phyloP scores from a whole-genome alignment of 2,888 invertebrate species.

The Drosophila rubida region DNA sequence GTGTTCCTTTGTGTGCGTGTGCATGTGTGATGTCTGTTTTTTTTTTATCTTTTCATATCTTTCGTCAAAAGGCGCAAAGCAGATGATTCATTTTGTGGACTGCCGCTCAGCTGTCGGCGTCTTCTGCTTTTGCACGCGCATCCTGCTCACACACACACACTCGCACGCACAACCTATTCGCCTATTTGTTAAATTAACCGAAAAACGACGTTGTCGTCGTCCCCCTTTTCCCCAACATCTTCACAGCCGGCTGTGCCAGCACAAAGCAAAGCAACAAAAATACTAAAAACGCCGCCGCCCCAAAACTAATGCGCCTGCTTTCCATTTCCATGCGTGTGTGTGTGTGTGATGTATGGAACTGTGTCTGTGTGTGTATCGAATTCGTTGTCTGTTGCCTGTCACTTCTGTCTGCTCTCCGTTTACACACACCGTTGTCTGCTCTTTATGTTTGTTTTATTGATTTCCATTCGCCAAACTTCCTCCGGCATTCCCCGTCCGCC shows the following conservation, averaged over 20 bases:
- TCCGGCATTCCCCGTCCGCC: background rate
- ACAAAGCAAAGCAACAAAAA: constrained; percentile 23
- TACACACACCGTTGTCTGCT: constrained; percentile 14
- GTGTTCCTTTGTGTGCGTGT: constrained; percentile 18
- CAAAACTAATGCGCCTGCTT: constrained; percentile 44
- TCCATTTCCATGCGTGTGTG: constrained; percentile 49
- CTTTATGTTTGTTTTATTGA: constrained; percentile 71
- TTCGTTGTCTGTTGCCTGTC: constrained; percentile 41
- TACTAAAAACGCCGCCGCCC: constrained; percentile 29
- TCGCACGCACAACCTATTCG: constrained; percentile 32
- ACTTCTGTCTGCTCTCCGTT: constrained; percentile 34
- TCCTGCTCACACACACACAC: constrained; percentile 44
- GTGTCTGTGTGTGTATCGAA: constrained; percentile 43
- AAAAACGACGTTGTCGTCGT: constrained; percentile 28
- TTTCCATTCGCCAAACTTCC: constrained; percentile 49
- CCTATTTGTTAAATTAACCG: constrained; percentile 71
- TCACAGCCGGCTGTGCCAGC: constrained; percentile 38
- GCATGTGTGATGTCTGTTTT: constrained; percentile 41
- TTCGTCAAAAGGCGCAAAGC: constrained; percentile 49
- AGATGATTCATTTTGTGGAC: constrained; percentile 58
- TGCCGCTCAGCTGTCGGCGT: constrained; percentile 54
- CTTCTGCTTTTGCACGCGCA: constrained; percentile 30
- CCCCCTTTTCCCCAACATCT: background rate
- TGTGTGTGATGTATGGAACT: constrained; percentile 31
- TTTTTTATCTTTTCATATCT: constrained; percentile 61